Evolutionary conservation across 2,113 vertebrate genomes (phyloP), one percentile per base, ranked within the genome.

Genomic region (Hylia prasina): DNA sequence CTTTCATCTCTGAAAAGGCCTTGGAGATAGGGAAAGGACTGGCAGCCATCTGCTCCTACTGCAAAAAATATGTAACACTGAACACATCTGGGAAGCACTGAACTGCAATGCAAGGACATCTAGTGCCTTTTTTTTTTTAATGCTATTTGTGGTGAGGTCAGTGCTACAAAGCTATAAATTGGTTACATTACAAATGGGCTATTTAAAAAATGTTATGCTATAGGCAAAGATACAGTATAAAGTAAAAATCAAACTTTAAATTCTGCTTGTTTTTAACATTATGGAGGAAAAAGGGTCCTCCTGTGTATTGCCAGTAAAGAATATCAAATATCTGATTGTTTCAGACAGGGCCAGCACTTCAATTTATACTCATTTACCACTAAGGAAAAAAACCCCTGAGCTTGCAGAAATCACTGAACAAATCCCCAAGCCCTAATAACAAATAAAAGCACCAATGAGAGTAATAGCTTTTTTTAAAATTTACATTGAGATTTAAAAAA

Each of bases 301-400:
- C 37, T 75, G 10, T 51, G 24, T 78, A 70, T 25, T 85, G n/a
- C 56, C 68, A 87, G 23, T 22, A n/a, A 93, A 80, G 33, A 88
- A 78, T 68, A 95, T 88, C 56, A 86, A 92, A 56, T 56, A 90
- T 47, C 35, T 75, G 35, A 88, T 80, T 63, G n/a, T 65, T 96
- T 85, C 78, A 95, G 85, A 92, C 39, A 81, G 33, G n/a, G 44
- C 15, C 19, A 88, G 66, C 30, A 40, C 51, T 90, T 81, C 25
- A 47, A 94, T 92, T 96, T 78, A 81, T 68, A 91, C 31, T 90
- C 50, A 93, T 86, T 94, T 94, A 73, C 75, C 51, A 71, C 24
- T 12, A 70, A 50, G 7, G 44, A 51, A 95, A 83, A 44, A 79
- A 77, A 2, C 23, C 33, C 42, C 50, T 58, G 35, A 75, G 64